Evolutionary conservation across 1,140 invertebrate species (phyloP).

Genomic region (Lerema accius): DNA sequence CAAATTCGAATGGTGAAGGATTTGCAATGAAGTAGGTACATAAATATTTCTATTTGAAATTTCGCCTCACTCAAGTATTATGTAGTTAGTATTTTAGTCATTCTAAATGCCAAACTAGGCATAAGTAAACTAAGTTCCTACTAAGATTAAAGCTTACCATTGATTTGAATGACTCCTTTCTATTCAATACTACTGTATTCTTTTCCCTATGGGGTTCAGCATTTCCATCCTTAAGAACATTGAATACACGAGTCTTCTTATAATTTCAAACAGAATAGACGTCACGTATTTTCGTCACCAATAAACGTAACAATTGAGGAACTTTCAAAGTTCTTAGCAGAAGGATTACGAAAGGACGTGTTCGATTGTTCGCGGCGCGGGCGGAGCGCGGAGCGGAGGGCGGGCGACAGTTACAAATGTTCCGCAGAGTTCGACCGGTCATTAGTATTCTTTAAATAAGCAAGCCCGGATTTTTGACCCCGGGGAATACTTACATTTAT

Average conservation of each 20-base stretch:
- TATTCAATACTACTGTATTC: too few relatives aligned
- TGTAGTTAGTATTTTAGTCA: too few relatives aligned
- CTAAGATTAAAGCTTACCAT: too few relatives aligned
- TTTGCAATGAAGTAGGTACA: background rate
- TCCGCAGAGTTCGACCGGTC: slow-evolving; percentile 7
- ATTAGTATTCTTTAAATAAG: slow-evolving; percentile 31
- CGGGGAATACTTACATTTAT: background rate
- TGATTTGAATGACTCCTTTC: too few relatives aligned
- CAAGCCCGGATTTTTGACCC: slow-evolving; percentile 16
- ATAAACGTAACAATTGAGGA: slow-evolving; percentile 11
- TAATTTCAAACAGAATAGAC: background rate
- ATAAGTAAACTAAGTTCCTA: too few relatives aligned
- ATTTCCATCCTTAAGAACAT: too few relatives aligned
- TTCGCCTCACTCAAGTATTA: too few relatives aligned
- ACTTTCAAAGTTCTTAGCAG: slow-evolving; percentile 20
- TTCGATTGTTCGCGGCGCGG: slow-evolving; percentile 22
- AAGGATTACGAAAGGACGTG: slow-evolving; percentile 29
- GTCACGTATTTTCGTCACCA: background rate
- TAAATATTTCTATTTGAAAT: too few relatives aligned
- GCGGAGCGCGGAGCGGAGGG: slow-evolving; percentile 7
- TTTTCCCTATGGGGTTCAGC: too few relatives aligned
- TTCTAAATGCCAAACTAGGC: too few relatives aligned
- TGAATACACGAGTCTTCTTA: too few relatives aligned
- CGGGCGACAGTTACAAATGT: slow-evolving; percentile 26
- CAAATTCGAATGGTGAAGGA: background rate